These are phyloP conservation scores for Aphelocoma coerulescens DNA, from an alignment of 2,113 vertebrate genomes.

Conservation along the genomic window DNA sequence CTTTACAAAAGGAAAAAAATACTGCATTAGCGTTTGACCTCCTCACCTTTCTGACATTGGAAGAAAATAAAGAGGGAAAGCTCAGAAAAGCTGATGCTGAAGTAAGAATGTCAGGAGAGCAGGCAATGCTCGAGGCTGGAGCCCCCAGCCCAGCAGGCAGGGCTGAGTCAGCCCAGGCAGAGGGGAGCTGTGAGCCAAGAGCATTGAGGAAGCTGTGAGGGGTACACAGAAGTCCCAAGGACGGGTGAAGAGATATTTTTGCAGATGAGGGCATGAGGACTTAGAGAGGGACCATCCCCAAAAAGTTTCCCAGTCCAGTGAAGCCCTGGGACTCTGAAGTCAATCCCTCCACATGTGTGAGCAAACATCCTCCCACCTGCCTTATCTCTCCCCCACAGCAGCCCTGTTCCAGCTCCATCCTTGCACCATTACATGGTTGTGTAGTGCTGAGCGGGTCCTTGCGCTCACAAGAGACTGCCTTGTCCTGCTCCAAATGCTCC, in stretches of 20 bases:
- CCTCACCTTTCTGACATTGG: conserved; percentile 26
- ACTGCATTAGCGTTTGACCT: conserved; percentile 53
- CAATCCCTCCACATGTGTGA: accelerated
- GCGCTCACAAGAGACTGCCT: background rate
- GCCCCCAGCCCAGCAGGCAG: background rate
- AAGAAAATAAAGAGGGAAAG: conserved; percentile 9
- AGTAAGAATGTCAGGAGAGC: background rate
- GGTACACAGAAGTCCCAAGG: background rate
- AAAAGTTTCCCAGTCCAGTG: background rate
- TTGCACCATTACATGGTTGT: accelerated
- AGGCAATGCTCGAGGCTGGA: background rate
- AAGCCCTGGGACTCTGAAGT: background rate
- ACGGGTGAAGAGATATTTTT: background rate
- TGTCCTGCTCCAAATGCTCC: background rate
- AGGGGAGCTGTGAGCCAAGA: background rate
- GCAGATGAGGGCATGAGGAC: background rate
- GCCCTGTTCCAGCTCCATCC: background rate
- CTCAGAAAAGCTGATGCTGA: conserved; percentile 20
- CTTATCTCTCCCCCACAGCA: background rate
- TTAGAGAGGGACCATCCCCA: background rate
- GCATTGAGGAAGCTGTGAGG: accelerated
- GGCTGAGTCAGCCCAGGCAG: background rate
- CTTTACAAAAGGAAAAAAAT: conserved; percentile 15
- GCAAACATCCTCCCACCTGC: accelerated
- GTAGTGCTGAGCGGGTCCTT: background rate